Evolutionary conservation across 2,113 vertebrate species (phyloP).

Genomic region (Dipodomys merriami): DNA sequence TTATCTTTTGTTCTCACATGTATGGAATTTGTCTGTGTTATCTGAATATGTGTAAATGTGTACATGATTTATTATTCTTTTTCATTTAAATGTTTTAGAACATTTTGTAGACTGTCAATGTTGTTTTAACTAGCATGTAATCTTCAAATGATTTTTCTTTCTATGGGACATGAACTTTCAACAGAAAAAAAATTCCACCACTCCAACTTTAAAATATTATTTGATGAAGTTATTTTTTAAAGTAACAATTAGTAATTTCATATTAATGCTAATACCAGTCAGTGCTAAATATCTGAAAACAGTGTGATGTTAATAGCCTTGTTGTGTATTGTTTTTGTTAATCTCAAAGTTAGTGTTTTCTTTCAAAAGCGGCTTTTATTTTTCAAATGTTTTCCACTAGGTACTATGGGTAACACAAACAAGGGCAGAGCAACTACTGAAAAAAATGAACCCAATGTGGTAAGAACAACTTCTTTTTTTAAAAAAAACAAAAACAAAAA

Average conservation of each 20-base stretch:
- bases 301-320: slow-evolving; percentile 9
- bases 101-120: slow-evolving; percentile 7
- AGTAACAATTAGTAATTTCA: slow-evolving; percentile 40
- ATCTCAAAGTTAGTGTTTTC: not conserved
- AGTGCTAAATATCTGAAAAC: not conserved
- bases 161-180: slow-evolving; percentile 2
- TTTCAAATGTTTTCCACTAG: slow-evolving; percentile 63
- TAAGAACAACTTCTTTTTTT: slow-evolving; percentile 50
- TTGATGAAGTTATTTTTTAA: slow-evolving; percentile 57
- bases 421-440: not conserved
- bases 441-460: slow-evolving; percentile 48
- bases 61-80: slow-evolving; percentile 28
- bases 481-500: not conserved
- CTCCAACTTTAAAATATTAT: slow-evolving; percentile 30
- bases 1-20: not conserved
- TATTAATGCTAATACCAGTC: not conserved
- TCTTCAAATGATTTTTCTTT: not conserved
- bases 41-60: not conserved
- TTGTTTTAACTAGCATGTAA: slow-evolving; percentile 25
- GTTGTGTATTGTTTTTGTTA: not conserved
- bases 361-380: slow-evolving; percentile 30
- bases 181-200: not conserved
- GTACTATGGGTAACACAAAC: slow-evolving; percentile 6
- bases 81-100: slow-evolving; percentile 41
- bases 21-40: not conserved